Base-by-base conservation (phyloP, 2,888 invertebrate species). In the Drosophila anceps region DNA sequence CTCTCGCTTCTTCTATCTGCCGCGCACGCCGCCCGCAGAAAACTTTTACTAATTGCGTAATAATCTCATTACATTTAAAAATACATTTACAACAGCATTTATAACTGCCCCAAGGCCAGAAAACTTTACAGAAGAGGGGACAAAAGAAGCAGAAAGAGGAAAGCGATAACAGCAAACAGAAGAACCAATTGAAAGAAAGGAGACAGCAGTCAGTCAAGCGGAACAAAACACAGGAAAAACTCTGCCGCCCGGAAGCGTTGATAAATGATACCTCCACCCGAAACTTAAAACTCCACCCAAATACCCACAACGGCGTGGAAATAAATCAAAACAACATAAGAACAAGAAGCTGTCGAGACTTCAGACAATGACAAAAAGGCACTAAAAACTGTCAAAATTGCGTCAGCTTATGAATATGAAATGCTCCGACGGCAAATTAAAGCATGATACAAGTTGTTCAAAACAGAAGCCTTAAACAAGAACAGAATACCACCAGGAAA, bases 31-130 rank as follows among this genome's bases (percentile, higher is more conserved):
- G 59, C 79, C 69, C 69, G 58, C 57, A 79, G 62, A 74, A 82
- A 84, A 89, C 69, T 88, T 82, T 78, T 69, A 79, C 90, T 86
- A 86, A 86, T 86, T 86, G 86, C 88, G 88, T 81, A 90, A 90
- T 86, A 86, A 86, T 86, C 86, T 86, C 79, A 88, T 86, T 90
- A 86, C 90, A 86, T 90, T 86, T 88, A 86, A 88, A 86, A 90
- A 90, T 76, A 90, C 85, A 86, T 86, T 90, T 88, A 88, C 85
- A 88, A 82, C 76, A 78, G 81, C 78, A 89, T 86, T 86, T 82
- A 82, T 89, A 80, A 82, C 88, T 84, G 83, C 60, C 88, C 81
- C 68, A 57, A 79, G 78, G 85, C 82, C 71, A 71, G 29, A 78
- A 67, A 18, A 59, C 63, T 62, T 67, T 67, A 43, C 54, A 61